phyloP scores from a whole-genome alignment of 2,797 vertebrate species.

The Characodon lateralis region DNA sequence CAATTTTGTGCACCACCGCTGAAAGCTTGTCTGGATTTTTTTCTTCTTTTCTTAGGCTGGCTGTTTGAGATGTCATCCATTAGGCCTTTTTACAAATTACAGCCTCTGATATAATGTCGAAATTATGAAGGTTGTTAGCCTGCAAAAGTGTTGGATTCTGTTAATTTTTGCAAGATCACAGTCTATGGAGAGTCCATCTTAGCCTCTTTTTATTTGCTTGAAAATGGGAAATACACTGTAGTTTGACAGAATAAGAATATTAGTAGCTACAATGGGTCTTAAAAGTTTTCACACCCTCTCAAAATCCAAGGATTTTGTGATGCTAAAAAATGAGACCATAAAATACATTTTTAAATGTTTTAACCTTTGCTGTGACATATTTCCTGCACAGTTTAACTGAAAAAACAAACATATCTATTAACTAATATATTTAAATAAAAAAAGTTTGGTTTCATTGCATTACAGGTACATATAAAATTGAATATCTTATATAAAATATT shows the following conservation, averaged over 20 bases:
- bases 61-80: constrained; percentile 17
- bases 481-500: too few species aligned
- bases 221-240: background rate
- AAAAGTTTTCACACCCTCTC: background rate
- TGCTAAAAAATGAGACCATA: background rate
- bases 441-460: too few species aligned
- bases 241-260: background rate
- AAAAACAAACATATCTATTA: background rate
- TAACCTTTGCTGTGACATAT: too few species aligned
- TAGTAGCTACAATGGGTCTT: background rate
- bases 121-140: background rate
- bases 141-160: background rate
- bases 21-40: constrained; percentile 37
- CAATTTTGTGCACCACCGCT: constrained; percentile 10
- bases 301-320: background rate
- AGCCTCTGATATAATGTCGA: constrained; percentile 7
- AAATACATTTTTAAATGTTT: background rate
- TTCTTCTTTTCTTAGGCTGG: constrained; percentile 6
- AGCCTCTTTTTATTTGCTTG: background rate
- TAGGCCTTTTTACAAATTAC: constrained; percentile 8
- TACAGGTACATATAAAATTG: too few species aligned
- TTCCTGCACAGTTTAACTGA: background rate
- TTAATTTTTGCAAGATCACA: background rate
- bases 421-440: background rate
- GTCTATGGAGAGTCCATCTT: background rate